These are phyloP conservation scores for Ceratosolen fusciceps DNA, from an alignment of 1,140 invertebrate species.

Conservation along the genomic window DNA sequence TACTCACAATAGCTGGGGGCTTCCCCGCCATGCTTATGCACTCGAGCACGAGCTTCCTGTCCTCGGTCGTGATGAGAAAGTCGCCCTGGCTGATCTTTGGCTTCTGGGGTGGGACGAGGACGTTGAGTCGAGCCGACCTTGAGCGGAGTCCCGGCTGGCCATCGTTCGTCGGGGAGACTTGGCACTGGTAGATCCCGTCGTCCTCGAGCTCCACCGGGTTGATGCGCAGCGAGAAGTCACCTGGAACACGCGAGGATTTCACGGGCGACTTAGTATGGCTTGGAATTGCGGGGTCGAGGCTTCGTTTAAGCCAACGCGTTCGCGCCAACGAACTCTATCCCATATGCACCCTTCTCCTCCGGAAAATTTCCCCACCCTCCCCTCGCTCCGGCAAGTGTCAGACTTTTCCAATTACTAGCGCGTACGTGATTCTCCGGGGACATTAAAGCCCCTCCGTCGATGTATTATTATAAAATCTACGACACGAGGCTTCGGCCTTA, in stretches of 20 bases:
- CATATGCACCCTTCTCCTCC: too few relatives aligned
- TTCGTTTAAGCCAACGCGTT: too few relatives aligned
- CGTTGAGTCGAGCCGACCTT: slow-evolving; percentile 85
- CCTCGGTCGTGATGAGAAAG: slow-evolving; percentile 86
- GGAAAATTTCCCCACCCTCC: too few relatives aligned
- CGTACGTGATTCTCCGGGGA: too few relatives aligned
- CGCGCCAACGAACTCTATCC: too few relatives aligned
- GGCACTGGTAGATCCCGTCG: slow-evolving; percentile 92
- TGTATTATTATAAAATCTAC: too few relatives aligned
- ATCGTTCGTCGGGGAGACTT: slow-evolving; percentile 82
- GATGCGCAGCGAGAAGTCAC: slow-evolving; percentile 90
- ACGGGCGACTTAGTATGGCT: neutral
- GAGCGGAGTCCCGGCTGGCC: slow-evolving; percentile 86
- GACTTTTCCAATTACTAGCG: too few relatives aligned
- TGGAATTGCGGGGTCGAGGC: neutral
- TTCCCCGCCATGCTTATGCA: slow-evolving; percentile 92
- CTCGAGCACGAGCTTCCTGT: slow-evolving; percentile 89
- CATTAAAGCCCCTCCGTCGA: too few relatives aligned
- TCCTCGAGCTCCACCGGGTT: slow-evolving; percentile 90
- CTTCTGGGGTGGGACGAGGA: slow-evolving; percentile 89
- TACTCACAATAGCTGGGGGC: slow-evolving; percentile 88
- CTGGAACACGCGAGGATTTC: slow-evolving; percentile 72
- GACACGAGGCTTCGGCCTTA: too few relatives aligned
- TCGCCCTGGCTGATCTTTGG: slow-evolving; percentile 90
- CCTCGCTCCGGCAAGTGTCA: too few relatives aligned